Percentiles rank a stretch among this genome's conserved stretches.
phyloP scores from a whole-genome alignment of 2,888 invertebrate species.

The Arrhopalites spinosus region DNA sequence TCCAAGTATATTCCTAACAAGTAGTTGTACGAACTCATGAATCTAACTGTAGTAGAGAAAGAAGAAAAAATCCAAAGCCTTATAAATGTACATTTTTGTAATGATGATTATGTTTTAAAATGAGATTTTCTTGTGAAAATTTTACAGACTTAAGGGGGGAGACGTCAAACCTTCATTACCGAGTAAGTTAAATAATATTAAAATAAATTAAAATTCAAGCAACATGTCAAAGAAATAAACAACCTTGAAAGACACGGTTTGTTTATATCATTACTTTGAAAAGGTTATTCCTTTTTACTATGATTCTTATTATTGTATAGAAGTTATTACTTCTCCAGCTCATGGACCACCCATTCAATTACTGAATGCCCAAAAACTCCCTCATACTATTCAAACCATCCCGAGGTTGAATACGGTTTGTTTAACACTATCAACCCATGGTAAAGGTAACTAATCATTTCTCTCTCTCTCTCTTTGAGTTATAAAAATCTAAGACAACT shows the following conservation, averaged over 20 bases:
- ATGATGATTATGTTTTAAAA: neutral
- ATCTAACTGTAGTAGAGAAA: too few species aligned
- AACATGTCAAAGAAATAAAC: slow-evolving; percentile 22
- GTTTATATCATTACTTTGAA: too few species aligned
- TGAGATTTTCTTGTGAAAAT: neutral
- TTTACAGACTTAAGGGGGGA: slow-evolving; percentile 14
- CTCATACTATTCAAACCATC: slow-evolving; percentile 48
- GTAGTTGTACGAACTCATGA: too few species aligned
- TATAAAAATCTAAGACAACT: neutral
- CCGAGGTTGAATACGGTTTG: slow-evolving; percentile 50
- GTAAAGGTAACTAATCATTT: slow-evolving; percentile 39
- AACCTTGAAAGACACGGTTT: too few species aligned
- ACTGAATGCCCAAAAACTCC: slow-evolving; percentile 48
- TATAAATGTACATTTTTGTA: neutral
- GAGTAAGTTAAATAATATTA: too few species aligned
- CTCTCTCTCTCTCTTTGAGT: neutral
- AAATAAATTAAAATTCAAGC: neutral
- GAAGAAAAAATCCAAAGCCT: too few species aligned
- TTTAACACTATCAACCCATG: slow-evolving; percentile 50
- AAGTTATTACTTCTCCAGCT: slow-evolving; percentile 58
- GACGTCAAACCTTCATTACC: too few species aligned
- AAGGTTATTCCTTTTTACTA: neutral
- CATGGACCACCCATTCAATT: slow-evolving; percentile 58
- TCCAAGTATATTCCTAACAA: too few species aligned
- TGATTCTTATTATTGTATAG: neutral